phyloP scores from a whole-genome alignment of 2,888 invertebrate species.

The Apodemia duryi region DNA sequence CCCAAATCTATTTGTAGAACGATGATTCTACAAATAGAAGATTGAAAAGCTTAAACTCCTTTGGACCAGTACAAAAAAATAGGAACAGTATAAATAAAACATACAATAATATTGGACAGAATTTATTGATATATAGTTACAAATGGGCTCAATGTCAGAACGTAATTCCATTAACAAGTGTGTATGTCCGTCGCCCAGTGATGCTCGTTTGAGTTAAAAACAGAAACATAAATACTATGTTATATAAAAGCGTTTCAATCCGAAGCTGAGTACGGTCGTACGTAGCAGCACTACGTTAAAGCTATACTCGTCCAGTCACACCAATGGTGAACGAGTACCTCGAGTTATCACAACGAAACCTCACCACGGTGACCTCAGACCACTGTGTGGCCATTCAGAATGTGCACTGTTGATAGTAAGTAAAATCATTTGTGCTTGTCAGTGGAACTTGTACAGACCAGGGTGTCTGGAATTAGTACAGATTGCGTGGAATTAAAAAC shows the following conservation, averaged over 20 bases:
- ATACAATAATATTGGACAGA: slow-evolving; percentile 66
- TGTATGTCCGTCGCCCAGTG: slow-evolving; percentile 19
- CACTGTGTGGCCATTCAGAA: neutral
- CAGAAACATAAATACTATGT: slow-evolving; percentile 76
- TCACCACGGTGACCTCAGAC: slow-evolving; percentile 32
- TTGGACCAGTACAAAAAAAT: too few relatives aligned
- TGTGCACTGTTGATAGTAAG: too few relatives aligned
- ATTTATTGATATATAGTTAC: slow-evolving; percentile 73
- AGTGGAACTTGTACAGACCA: too few relatives aligned
- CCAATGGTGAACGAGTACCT: neutral
- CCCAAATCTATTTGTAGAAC: too few relatives aligned
- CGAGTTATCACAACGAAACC: slow-evolving; percentile 45
- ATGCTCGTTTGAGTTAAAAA: slow-evolving; percentile 50
- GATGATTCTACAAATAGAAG: too few relatives aligned
- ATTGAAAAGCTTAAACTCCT: too few relatives aligned
- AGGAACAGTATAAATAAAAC: slow-evolving; percentile 34
- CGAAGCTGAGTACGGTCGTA: slow-evolving; percentile 53
- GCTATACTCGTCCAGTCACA: slow-evolving; percentile 50
- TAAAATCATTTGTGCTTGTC: too few relatives aligned
- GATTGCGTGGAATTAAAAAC: too few relatives aligned
- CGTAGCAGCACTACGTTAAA: slow-evolving; percentile 48
- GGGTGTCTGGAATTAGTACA: too few relatives aligned
- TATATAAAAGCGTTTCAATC: slow-evolving; percentile 60
- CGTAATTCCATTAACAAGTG: slow-evolving; percentile 34
- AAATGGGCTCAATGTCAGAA: slow-evolving; percentile 57